Conservation (phyloP, 2,888 invertebrate genomes). For the Drosophila macrospina region DNA sequence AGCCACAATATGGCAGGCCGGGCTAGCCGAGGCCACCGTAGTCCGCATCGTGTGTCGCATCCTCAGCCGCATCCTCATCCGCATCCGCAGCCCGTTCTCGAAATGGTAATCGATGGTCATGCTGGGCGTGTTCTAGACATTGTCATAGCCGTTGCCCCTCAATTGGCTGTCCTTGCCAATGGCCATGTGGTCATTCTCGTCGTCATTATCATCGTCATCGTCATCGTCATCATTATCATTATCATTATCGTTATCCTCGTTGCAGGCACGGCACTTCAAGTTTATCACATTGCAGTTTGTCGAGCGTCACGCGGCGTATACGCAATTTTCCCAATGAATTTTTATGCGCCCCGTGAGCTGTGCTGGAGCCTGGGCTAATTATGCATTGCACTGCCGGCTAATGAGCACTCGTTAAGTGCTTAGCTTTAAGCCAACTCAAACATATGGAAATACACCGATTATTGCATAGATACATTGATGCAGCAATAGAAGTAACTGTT, state of each 20-base stretch:
- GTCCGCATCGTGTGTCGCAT: no score
- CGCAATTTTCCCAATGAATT: slow-evolving; percentile 78
- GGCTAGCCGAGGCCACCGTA: slow-evolving; percentile 17
- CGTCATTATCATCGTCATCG: slow-evolving; percentile 11
- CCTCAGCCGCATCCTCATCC: no score
- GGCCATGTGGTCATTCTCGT: slow-evolving; percentile 68
- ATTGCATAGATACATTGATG: slow-evolving; percentile 23
- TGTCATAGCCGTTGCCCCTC: slow-evolving; percentile 34
- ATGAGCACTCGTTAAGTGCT: slow-evolving; percentile 34
- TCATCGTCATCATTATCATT: slow-evolving; percentile 29
- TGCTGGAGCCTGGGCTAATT: slow-evolving; percentile 60
- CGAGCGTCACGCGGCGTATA: slow-evolving; percentile 67
- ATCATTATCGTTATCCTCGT: slow-evolving; percentile 29
- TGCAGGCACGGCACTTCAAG: slow-evolving; percentile 80
- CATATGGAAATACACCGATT: neutral
- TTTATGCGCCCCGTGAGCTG: slow-evolving; percentile 52
- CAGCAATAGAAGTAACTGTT: neutral
- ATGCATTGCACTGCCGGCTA: slow-evolving; percentile 50
- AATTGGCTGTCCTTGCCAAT: slow-evolving; percentile 36
- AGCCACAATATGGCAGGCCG: slow-evolving; percentile 72
- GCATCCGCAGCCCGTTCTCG: slow-evolving; percentile 42
- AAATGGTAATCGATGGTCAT: slow-evolving; percentile 67
- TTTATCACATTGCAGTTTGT: slow-evolving; percentile 73
- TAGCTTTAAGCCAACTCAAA: slow-evolving; percentile 22
- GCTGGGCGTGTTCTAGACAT: slow-evolving; percentile 67